phyloP scores from a whole-genome alignment of 1,140 invertebrate species.

The Paramacrobiotus metropolitanus region DNA sequence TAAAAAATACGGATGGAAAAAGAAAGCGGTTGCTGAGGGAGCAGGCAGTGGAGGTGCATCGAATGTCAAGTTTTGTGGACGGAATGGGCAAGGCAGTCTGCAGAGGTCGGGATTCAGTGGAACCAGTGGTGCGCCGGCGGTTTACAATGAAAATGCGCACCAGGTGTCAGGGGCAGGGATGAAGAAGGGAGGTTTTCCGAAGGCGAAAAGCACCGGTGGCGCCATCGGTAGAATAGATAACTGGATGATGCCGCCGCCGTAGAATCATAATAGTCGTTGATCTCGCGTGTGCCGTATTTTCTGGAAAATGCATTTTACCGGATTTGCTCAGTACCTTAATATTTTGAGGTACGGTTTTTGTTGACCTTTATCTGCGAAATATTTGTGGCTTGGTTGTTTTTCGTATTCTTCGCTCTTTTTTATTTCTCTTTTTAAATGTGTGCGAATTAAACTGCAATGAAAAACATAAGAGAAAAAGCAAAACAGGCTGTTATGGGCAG shows the following conservation, averaged over 20 bases:
- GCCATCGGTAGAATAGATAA: background rate
- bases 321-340: too few species aligned
- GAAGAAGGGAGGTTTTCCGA: too few species aligned
- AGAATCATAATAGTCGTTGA: background rate
- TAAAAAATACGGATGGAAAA: background rate
- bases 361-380: too few species aligned
- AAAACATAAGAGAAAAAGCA: too few species aligned
- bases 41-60: background rate
- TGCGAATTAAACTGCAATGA: too few species aligned
- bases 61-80: background rate
- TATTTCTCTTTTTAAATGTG: too few species aligned
- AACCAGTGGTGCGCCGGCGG: background rate
- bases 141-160: background rate
- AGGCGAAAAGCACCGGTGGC: background rate
- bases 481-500: too few species aligned
- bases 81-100: background rate
- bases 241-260: constrained; percentile 3
- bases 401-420: too few species aligned
- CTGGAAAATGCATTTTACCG: too few species aligned
- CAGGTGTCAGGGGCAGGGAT: background rate
- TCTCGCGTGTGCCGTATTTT: too few species aligned
- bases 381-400: too few species aligned
- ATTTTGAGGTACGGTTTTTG: too few species aligned
- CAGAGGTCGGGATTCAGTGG: background rate
- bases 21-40: background rate